Evolutionary conservation across 2,888 invertebrate species (phyloP).

Genomic region (Cancer borealis): DNA sequence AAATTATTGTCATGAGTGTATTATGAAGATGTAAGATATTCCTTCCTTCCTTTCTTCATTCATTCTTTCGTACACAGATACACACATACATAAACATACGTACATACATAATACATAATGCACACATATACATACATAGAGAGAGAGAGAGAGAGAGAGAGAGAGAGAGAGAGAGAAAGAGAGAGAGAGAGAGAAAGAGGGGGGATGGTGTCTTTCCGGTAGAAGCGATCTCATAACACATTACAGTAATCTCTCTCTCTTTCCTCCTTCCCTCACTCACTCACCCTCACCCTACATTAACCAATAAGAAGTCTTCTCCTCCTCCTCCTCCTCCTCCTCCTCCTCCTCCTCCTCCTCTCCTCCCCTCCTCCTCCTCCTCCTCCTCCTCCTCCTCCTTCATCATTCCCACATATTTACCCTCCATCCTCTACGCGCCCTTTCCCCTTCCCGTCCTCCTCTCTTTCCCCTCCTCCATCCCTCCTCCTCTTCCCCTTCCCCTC

Average conservation of each 20-base stretch:
- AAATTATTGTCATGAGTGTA: too few relatives aligned
- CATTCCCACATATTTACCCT: neutral
- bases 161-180: too few relatives aligned
- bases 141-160: too few relatives aligned
- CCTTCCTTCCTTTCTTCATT: too few relatives aligned
- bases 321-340: constrained; percentile 11
- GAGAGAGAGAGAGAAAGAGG: too few relatives aligned
- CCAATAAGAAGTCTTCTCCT: neutral
- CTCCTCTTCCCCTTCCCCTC: neutral
- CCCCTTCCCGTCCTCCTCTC: neutral
- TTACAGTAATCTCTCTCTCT: neutral
- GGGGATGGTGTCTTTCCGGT: too few relatives aligned
- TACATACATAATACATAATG: neutral
- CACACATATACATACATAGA: neutral
- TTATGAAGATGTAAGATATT: too few relatives aligned
- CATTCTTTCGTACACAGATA: too few relatives aligned
- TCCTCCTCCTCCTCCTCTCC: constrained; percentile 5
- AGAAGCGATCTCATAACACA: neutral
- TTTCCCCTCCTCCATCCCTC: neutral
- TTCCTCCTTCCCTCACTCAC: neutral
- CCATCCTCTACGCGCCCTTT: neutral
- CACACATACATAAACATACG: neutral
- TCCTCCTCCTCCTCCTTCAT: neutral
- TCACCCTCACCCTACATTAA: neutral
- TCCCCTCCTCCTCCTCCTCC: neutral